A percentile compares a stretch with the other conserved stretches of the same genome.
phyloP scores from a whole-genome alignment of 2,113 vertebrate species.

The Myxocyprinus asiaticus region DNA sequence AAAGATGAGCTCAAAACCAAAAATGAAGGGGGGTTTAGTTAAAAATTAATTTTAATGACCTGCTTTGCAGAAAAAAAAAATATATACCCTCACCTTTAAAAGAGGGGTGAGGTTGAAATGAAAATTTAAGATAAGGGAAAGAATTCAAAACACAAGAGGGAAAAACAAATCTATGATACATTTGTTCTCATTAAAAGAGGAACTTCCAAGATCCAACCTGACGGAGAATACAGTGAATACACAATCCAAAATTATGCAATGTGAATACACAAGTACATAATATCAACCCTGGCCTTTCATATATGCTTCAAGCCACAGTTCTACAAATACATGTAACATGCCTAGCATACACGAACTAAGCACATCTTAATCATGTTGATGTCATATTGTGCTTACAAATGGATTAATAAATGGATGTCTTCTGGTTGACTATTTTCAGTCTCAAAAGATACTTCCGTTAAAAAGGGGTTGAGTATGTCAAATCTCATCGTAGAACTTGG shows the following conservation, averaged over 20 bases:
- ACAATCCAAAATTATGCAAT: slow-evolving; percentile 60
- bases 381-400: slow-evolving; percentile 74
- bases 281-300: slow-evolving; percentile 70
- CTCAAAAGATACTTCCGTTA: slow-evolving; percentile 57
- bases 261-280: slow-evolving; percentile 75
- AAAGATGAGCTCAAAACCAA: slow-evolving; percentile 52
- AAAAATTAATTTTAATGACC: slow-evolving; percentile 71
- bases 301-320: slow-evolving; percentile 58
- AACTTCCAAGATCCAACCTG: slow-evolving; percentile 55
- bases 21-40: slow-evolving; percentile 57
- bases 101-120: slow-evolving; percentile 56
- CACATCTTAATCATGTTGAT: slow-evolving; percentile 56
- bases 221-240: slow-evolving; percentile 60
- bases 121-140: slow-evolving; percentile 56
- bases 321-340: slow-evolving; percentile 56
- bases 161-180: slow-evolving; percentile 64
- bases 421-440: slow-evolving; percentile 58
- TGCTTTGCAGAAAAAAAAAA: slow-evolving; percentile 58
- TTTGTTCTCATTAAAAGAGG: slow-evolving; percentile 70
- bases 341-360: slow-evolving; percentile 44
- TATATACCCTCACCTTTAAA: slow-evolving; percentile 56
- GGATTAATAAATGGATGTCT: slow-evolving; percentile 55
- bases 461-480: slow-evolving; percentile 61
- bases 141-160: slow-evolving; percentile 43
- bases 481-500: slow-evolving; percentile 54